Percentiles rank a stretch among this genome's conserved stretches.
phyloP scores from a whole-genome alignment of 2,797 vertebrate genomes.

The Falco novaeseelandiae region DNA sequence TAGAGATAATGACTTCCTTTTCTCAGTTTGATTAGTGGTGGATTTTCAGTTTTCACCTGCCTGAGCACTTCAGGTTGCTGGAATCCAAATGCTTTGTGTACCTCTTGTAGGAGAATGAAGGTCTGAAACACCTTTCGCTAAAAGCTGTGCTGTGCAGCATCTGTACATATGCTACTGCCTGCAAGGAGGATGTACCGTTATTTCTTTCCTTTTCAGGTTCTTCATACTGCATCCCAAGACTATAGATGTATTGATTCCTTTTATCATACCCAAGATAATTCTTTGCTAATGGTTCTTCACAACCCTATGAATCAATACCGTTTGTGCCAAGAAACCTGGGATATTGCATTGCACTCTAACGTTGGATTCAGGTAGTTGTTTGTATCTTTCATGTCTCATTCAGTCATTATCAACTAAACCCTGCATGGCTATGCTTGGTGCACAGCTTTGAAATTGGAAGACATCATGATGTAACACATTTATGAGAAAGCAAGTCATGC shows the following conservation, averaged over 20 bases:
- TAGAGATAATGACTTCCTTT: not conserved
- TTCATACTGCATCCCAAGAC: slow-evolving; percentile 81
- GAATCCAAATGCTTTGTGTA: not conserved
- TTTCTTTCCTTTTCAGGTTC: slow-evolving; percentile 77
- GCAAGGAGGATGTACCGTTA: not conserved
- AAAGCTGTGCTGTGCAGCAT: not conserved
- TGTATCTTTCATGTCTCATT: not conserved
- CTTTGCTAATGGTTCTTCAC: slow-evolving; percentile 87
- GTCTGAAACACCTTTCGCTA: not conserved
- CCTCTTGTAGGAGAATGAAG: not conserved
- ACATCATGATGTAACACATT: not conserved
- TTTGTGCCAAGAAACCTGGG: slow-evolving; percentile 83
- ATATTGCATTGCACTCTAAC: slow-evolving; percentile 85
- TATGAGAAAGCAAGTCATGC: not conserved
- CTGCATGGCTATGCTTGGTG: not conserved
- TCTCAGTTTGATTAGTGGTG: not conserved
- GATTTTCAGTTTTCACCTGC: not conserved
- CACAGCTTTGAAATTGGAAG: not conserved
- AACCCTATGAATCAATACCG: slow-evolving; percentile 84
- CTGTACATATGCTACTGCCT: not conserved
- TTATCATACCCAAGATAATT: slow-evolving; percentile 81
- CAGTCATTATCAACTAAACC: not conserved
- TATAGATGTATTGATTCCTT: slow-evolving; percentile 87
- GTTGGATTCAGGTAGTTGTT: slow-evolving; percentile 89
- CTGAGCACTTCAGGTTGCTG: not conserved